A percentile compares a stretch with the other conserved stretches of the same genome.
Evolutionary conservation across 2,888 invertebrate genomes (phyloP).

Genomic region (Unio delphinus): DNA sequence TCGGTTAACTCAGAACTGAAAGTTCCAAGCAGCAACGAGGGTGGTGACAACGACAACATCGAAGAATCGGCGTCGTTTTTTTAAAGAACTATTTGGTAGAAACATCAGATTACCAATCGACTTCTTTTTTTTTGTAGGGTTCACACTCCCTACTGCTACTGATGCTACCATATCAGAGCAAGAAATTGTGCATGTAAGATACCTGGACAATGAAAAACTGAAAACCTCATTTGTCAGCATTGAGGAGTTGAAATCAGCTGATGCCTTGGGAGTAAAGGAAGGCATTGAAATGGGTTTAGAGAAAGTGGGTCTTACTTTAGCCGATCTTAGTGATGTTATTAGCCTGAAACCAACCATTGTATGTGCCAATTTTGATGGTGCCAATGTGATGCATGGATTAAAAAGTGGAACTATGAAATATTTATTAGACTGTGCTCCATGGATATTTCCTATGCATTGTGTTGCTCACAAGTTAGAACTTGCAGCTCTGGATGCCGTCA

Average conservation of each 20-base stretch:
- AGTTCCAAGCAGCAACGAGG: too few species aligned
- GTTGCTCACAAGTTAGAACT: constrained; percentile 20
- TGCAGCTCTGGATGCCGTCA: constrained; percentile 16
- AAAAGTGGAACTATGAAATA: constrained; percentile 11
- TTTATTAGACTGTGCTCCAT: constrained; percentile 5
- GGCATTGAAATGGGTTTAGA: constrained; percentile 6
- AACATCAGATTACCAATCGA: too few species aligned
- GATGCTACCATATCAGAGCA: constrained; percentile 8
- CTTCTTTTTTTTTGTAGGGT: too few species aligned
- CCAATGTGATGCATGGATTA: constrained; percentile 17
- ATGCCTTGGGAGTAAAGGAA: constrained; percentile 14
- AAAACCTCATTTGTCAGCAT: constrained; percentile 2
- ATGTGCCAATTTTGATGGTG: constrained; percentile 26
- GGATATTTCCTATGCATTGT: constrained; percentile 12
- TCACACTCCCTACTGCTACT: not conserved
- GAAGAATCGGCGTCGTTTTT: too few species aligned
- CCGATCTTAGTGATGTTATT: constrained; percentile 6
- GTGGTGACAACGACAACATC: too few species aligned
- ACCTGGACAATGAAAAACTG: constrained; percentile 1
- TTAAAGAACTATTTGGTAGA: too few species aligned
- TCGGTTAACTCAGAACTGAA: too few species aligned
- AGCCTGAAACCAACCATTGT: constrained; percentile 9
- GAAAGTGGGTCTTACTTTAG: constrained; percentile 2
- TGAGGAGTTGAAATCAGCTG: constrained; percentile 9
- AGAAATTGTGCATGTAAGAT: constrained; percentile 14